Evolutionary conservation across 1,140 invertebrate species (phyloP).

Genomic region (Drosophila sechellia): DNA sequence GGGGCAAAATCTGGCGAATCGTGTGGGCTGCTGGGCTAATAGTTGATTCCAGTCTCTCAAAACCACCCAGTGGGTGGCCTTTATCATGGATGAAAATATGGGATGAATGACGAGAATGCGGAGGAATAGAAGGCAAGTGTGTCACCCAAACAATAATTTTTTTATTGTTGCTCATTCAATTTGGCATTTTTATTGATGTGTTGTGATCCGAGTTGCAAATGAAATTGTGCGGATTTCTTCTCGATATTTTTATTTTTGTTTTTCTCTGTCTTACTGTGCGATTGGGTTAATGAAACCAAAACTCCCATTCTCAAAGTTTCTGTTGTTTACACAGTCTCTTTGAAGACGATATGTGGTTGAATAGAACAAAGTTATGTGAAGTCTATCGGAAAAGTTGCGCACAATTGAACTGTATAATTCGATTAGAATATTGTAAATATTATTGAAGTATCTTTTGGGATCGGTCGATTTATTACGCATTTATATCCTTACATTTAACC

Average conservation of each 20-base stretch:
- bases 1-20: slow-evolving; percentile 15
- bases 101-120: not conserved
- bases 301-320: not conserved
- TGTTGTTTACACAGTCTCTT: slow-evolving; percentile 26
- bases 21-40: slow-evolving; percentile 34
- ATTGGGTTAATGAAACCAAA: slow-evolving; percentile 34
- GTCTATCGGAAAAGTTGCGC: slow-evolving; percentile 14
- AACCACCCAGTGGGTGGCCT: slow-evolving; percentile 43
- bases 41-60: slow-evolving; percentile 16
- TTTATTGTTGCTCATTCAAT: slow-evolving; percentile 47
- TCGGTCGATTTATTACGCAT: too few species aligned
- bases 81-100: slow-evolving; percentile 7
- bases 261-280: slow-evolving; percentile 11
- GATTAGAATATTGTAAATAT: not conserved
- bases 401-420: slow-evolving; percentile 1
- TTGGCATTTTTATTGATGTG: slow-evolving; percentile 76
- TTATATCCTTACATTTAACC: not conserved
- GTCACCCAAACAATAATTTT: slow-evolving; percentile 48
- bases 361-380: slow-evolving; percentile 3
- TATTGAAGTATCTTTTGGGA: not conserved
- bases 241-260: slow-evolving; percentile 23
- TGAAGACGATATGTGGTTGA: slow-evolving; percentile 15
- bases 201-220: slow-evolving; percentile 55
- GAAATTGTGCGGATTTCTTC: slow-evolving; percentile 34
- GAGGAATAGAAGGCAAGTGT: slow-evolving; percentile 7